Base-by-base conservation (phyloP, 2,113 vertebrate genomes). In the Lampris megalopsis region DNA sequence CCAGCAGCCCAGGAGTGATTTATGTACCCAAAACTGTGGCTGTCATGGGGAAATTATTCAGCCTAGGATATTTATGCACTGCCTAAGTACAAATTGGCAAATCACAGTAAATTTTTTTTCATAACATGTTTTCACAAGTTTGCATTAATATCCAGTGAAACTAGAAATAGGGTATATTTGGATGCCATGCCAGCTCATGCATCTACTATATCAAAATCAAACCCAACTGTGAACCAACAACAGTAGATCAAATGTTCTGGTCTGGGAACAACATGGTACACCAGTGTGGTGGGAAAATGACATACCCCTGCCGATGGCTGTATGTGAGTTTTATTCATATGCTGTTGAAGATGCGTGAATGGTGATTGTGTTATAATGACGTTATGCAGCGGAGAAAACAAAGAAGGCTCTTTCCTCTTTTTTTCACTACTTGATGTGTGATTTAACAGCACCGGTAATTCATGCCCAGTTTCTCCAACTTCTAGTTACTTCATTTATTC, bases 241-340 rank as follows among this genome's bases (percentile, higher is more conserved):
- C 76, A 70, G 24, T 24, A 24, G 24, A 24, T 24, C 24, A 24
- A 24, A 24, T n/a, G 24, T 24, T 24, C 24, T 24, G 24, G 24
- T 24, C 24, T 24, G 24, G 24, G 24, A 24, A 24, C 56, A 63
- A 61, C 66, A 63, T 9, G 58, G 60, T 9, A 2, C 60, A 59
- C 57, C 67, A 64, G 77, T 75, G 59, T 73, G 48, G 71, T 81
- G 71, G 24, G 68, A 81, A 85, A 83, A 79, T 68, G 68, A 71
- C 41, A 53, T 53, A 10, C n/a, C n/a, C 3, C 48, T 36, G 71
- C 73, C 11, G 61, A 66, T 67, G 50, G 11, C n/a, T 72, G 50
- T 68, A 79, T 53, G 75, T 66, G 9, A 82, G 59, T 53, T 43
- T 80, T 73, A 68, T 63, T 68, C 61, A 66, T 5, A 7, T 45